Conservation (phyloP, 2,888 invertebrate genomes). For the Calephelis perditalis region DNA sequence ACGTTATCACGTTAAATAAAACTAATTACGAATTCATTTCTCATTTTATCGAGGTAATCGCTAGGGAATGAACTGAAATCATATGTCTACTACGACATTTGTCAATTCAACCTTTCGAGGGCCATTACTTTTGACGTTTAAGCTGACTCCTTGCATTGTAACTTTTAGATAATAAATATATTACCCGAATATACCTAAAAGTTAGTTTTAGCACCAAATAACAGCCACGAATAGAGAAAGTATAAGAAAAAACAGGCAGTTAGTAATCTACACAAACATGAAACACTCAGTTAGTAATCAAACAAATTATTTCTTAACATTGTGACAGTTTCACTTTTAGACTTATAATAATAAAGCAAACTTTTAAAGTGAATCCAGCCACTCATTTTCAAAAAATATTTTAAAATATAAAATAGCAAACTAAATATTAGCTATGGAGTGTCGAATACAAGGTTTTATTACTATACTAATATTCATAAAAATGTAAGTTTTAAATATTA, state of each 20-base stretch:
- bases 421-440: not conserved
- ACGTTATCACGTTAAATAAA: conserved; percentile 50
- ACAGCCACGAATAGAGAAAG: conserved; percentile 49
- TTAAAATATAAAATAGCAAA: not conserved
- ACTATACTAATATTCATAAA: no score
- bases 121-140: conserved; percentile 35
- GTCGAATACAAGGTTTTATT: not conserved
- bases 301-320: conserved; percentile 21
- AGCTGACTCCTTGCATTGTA: conserved; percentile 50
- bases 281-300: conserved; percentile 23
- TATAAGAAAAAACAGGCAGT: conserved; percentile 52
- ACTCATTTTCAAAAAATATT: not conserved
- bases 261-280: conserved; percentile 40
- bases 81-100: conserved; percentile 58
- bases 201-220: conserved; percentile 61
- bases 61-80: conserved; percentile 40
- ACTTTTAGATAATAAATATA: conserved; percentile 39
- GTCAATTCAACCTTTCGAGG: conserved; percentile 55
- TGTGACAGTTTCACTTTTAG: conserved; percentile 17
- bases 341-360: not conserved
- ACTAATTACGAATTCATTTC: conserved; percentile 3
- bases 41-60: conserved; percentile 10
- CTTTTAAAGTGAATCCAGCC: not conserved
- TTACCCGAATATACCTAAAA: conserved; percentile 37
- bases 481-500: no score